Base-by-base conservation (phyloP, 1,140 invertebrate species). In the Zaprionus vittiger region DNA sequence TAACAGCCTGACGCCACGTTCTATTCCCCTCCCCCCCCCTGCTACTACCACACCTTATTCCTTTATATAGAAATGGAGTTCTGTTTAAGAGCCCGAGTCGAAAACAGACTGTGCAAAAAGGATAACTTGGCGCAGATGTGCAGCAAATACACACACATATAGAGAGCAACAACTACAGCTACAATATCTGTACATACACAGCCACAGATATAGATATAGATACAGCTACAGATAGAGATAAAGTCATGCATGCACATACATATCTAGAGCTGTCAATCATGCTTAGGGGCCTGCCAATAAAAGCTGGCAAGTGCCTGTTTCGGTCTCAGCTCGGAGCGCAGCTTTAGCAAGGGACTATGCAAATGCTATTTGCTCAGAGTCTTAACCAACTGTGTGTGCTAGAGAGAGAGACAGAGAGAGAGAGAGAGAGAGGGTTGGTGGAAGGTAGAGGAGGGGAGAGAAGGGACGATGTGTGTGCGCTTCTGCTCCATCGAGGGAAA, bases 231-330 rank as follows among this genome's bases (percentile, higher is more conserved):
- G 28, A 31, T 52, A 68, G 28, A 67, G 44, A 24, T 68, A 60
- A 56, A 68, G 31, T 60, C 47, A 57, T 61, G 28, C 41, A 68
- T 3, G 44, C 34, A 56, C 60, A 59, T 62, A 56, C 60, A 59
- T 62, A 52, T 57, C 63, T 66, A 38, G 37, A 34, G 37, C 55
- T 89, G 84, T 90, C 84, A 89, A 89, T 89, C 84, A 90, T 81
- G 81, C 85, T 84, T 79, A 67, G 74, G 76, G 65, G 17, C 17
- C 60, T 60, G 60, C 73, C 73, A 64, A 64, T 71, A 41, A 71
- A 71, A 62, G n/a, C 22, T 17, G 64, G 47, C 56, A 73, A 63
- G 52, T 63, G 73, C 54, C 66, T 57, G 62, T 59, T 52, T 73
- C 34, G 47, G 28, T 15, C 22, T 52, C 2, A 44, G 28, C 34